Evolutionary conservation across 2,797 vertebrate species (phyloP), one percentile per base, ranked within the genome.

Genomic region (Melanogrammus aeglefinus): DNA sequence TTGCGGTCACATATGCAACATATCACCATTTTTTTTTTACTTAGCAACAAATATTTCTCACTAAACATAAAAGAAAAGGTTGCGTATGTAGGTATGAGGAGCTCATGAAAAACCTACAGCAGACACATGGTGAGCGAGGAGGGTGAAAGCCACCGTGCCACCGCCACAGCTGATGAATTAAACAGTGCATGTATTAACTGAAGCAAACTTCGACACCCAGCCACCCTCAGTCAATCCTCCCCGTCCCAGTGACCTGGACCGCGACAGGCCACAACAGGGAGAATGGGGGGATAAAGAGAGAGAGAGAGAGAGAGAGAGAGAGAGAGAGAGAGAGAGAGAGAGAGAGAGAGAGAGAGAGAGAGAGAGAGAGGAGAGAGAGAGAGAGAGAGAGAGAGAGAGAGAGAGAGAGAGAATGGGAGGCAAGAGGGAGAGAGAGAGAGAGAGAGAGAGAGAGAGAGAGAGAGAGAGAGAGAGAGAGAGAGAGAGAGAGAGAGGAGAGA

Each of bases 381-480:
- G 57, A 24, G 57, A 9, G 57, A 63, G 21, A 47, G 7, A 21
- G 21, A 57, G 51, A n/a, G 51, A 57, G 57, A 63, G 57, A 63
- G 57, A 63, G 57, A 51, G 57, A 63, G 57, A 63, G 21, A 63
- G 57, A 63, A n/a, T n/a, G n/a, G n/a, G n/a, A n/a, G n/a, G n/a
- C n/a, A n/a, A n/a, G n/a, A n/a, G n/a, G n/a, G 57, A 51, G 57
- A 63, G 57, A 63, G 21, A 63, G 57, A 63, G 57, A 63, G 57
- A 21, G 51, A 63, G 47, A 8, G 51, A n/a, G 57, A 63, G 21
- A 63, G 6, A 63, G 51, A 4, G 51, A n/a, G 7, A n/a, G 51
- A n/a, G 51, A 1, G 21, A n/a, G 6, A 21, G 51, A n/a, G 21
- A 5, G 51, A 57, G 7, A 7, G 51, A 57, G 51, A n/a, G 51